Conservation (phyloP, 2,888 invertebrate species). For the Eurois occulta region DNA sequence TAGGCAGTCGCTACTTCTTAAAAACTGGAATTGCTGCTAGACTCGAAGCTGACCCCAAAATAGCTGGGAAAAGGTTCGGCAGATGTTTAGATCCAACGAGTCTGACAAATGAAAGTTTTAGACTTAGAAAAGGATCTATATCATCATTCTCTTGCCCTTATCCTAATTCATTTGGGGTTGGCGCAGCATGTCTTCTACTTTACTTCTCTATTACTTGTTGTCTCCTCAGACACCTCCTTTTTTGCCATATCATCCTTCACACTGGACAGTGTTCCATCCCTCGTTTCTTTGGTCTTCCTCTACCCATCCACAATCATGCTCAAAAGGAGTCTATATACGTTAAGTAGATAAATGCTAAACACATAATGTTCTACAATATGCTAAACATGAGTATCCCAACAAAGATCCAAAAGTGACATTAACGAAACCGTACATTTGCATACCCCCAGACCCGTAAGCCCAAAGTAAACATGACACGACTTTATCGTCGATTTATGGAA, state of each 20-base stretch:
- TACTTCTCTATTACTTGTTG: no score
- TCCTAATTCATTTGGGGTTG: no score
- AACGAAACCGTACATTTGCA: conserved; percentile 54
- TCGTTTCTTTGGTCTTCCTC: no score
- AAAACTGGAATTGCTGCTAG: not conserved
- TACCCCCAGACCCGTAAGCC: conserved; percentile 43
- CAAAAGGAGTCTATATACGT: not conserved
- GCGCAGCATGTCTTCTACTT: no score
- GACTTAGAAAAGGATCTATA: not conserved
- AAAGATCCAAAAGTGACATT: conserved; percentile 37
- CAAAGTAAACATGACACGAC: conserved; percentile 56
- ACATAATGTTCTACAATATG: conserved; percentile 38
- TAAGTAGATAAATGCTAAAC: conserved; percentile 10
- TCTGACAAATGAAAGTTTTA: not conserved
- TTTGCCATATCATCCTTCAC: no score
- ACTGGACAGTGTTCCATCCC: no score
- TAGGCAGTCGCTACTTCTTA: not conserved
- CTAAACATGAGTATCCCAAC: conserved; percentile 35
- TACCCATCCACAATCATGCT: no score
- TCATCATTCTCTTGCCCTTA: no score
- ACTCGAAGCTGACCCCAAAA: not conserved
- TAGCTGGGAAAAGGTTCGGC: not conserved
- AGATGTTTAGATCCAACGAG: not conserved
- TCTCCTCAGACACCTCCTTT: no score
- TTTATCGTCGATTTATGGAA: conserved; percentile 64